Conservation (phyloP, 2,113 vertebrate genomes). For the Varanus komodoensis region DNA sequence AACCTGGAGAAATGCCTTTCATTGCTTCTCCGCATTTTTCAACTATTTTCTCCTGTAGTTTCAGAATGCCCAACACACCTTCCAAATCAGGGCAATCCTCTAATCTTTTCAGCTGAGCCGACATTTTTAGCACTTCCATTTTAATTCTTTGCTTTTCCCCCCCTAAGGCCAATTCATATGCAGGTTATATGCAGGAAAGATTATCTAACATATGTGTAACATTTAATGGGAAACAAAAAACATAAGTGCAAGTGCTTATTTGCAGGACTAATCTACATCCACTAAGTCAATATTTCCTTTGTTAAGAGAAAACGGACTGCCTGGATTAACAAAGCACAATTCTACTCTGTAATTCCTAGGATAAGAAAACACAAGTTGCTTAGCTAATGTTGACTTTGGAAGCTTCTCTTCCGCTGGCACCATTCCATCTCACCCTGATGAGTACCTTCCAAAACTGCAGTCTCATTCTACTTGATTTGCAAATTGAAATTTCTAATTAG, state of each 20-base stretch:
- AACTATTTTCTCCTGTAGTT: background rate
- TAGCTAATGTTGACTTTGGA: constrained; percentile 55
- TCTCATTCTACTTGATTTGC: constrained; percentile 61
- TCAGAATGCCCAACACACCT: background rate
- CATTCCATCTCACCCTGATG: constrained; percentile 42
- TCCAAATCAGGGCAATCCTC: background rate
- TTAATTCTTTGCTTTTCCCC: background rate
- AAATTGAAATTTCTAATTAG: constrained; percentile 58
- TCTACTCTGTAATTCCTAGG: constrained; percentile 35
- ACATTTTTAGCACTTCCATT: background rate
- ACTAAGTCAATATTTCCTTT: background rate
- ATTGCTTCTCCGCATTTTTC: background rate
- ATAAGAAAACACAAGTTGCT: constrained; percentile 32
- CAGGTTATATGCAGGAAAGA: background rate
- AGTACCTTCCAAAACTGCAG: constrained; percentile 61
- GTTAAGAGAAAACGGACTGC: background rate
- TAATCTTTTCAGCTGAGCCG: background rate
- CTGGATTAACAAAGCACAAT: constrained; percentile 2
- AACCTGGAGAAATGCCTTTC: background rate
- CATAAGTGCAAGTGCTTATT: background rate
- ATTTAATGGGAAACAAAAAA: background rate
- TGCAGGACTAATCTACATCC: background rate
- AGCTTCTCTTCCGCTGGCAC: constrained; percentile 56
- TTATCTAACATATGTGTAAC: background rate
- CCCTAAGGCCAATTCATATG: background rate